A percentile compares a stretch with the other conserved stretches of the same genome.
These are phyloP conservation scores for Tenthredo distinguenda DNA, from an alignment of 2,888 invertebrate species.

Conservation along the genomic window DNA sequence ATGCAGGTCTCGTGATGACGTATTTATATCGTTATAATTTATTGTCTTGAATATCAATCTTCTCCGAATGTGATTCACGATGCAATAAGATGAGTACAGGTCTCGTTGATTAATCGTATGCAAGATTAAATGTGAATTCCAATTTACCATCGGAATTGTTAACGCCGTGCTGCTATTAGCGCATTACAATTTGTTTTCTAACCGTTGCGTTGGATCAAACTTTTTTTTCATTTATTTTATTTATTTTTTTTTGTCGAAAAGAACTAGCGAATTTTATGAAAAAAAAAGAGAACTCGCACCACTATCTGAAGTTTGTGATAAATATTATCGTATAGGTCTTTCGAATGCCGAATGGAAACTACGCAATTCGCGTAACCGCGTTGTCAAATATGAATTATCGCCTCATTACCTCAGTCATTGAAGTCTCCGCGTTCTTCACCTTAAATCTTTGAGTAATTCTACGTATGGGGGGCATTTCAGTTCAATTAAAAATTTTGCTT, in stretches of 20 bases:
- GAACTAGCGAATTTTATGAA: not conserved
- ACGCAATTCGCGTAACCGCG: not conserved
- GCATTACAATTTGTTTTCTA: not conserved
- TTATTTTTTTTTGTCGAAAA: not conserved
- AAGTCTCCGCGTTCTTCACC: slow-evolving; percentile 4
- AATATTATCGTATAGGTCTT: not conserved
- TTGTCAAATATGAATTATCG: not conserved
- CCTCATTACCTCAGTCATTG: not conserved
- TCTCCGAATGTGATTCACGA: not conserved
- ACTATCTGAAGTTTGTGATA: not conserved
- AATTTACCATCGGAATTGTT: not conserved
- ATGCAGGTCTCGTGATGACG: not conserved
- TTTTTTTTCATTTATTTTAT: not conserved
- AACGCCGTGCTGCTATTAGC: not conserved
- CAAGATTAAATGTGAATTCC: not conserved
- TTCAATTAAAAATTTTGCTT: not conserved
- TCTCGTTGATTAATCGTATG: not conserved
- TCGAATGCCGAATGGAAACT: not conserved
- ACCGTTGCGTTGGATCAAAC: not conserved
- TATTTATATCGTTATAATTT: not conserved
- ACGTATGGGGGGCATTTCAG: too few relatives aligned
- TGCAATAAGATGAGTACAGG: not conserved
- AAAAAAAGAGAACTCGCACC: not conserved
- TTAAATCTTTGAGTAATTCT: not conserved
- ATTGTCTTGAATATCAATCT: not conserved